A percentile compares a stretch with the other conserved stretches of the same genome.
Conservation (phyloP, 2,888 invertebrate species). For the Melipona beecheii region DNA sequence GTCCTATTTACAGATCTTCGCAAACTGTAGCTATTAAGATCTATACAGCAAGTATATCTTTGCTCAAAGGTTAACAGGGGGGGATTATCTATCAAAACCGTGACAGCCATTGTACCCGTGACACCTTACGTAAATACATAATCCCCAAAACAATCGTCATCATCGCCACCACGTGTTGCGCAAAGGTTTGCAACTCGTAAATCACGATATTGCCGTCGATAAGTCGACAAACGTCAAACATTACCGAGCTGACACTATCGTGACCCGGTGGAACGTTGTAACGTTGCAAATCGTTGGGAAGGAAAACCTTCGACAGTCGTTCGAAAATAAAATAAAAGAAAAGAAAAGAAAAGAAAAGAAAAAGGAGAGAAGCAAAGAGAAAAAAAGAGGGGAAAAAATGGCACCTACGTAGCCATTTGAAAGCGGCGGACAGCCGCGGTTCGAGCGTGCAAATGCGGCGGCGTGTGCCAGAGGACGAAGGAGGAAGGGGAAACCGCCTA, state of each 20-base stretch:
- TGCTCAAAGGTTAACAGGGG: neutral
- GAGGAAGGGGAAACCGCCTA: neutral
- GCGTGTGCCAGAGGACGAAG: neutral
- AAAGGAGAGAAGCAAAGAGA: neutral
- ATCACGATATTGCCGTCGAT: too few relatives aligned
- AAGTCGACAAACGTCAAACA: constrained; percentile 6
- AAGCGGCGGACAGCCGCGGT: neutral
- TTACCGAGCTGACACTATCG: neutral
- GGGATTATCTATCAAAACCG: neutral
- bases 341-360: too few relatives aligned
- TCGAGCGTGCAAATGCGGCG: neutral
- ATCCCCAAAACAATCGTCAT: neutral
- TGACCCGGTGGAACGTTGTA: neutral
- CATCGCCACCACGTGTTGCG: neutral
- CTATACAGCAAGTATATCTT: neutral
- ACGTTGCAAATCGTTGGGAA: neutral
- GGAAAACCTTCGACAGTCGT: neutral
- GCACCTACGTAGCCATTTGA: neutral
- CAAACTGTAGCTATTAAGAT: too few relatives aligned
- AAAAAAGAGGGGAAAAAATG: neutral
- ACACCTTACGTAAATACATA: neutral
- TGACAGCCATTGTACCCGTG: neutral
- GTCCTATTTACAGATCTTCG: neutral
- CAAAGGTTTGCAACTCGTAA: neutral
- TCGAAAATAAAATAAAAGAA: too few relatives aligned